A percentile compares a stretch with the other conserved stretches of the same genome.
These are phyloP conservation scores for Rhinichthys osculus DNA, from an alignment of 2,797 vertebrate species.

Conservation along the genomic window DNA sequence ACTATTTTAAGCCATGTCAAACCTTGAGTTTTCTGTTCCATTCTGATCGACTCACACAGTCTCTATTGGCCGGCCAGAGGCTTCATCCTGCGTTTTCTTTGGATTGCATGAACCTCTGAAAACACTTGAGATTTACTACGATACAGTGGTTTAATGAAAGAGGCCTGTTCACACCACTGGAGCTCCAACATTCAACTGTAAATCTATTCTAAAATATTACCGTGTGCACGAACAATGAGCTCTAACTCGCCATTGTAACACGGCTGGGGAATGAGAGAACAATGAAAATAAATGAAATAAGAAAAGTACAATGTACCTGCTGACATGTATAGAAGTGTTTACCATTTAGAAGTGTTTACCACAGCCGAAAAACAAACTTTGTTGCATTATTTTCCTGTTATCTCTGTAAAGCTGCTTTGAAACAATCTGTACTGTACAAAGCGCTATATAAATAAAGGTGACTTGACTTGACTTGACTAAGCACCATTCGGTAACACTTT, in stretches of 20 bases:
- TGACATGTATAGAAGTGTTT: constrained; percentile 3
- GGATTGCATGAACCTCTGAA: constrained; percentile 62
- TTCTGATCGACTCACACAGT: neutral
- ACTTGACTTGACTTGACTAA: too few relatives aligned
- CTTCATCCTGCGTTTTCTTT: constrained; percentile 1
- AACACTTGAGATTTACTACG: constrained; percentile 64
- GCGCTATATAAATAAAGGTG: too few relatives aligned
- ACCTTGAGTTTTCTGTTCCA: neutral
- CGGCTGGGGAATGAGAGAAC: neutral
- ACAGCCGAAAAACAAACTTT: too few relatives aligned
- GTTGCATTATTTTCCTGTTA: too few relatives aligned
- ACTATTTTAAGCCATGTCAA: constrained; percentile 12
- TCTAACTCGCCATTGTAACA: constrained; percentile 12
- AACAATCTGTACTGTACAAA: too few relatives aligned
- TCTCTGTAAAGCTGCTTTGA: too few relatives aligned
- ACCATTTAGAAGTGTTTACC: too few relatives aligned
- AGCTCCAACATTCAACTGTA: constrained; percentile 51
- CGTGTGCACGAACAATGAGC: constrained; percentile 12
- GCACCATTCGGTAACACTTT: too few relatives aligned
- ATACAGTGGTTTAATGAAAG: constrained; percentile 64
- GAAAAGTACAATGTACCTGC: constrained; percentile 1
- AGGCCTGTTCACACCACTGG: constrained; percentile 53
- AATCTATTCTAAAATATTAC: constrained; percentile 47
- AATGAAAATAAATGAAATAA: neutral
- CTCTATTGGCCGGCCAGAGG: constrained; percentile 24